A percentile compares a stretch with the other conserved stretches of the same genome.
phyloP scores from a whole-genome alignment of 1,140 invertebrate genomes.

The Papilio xuthus region DNA sequence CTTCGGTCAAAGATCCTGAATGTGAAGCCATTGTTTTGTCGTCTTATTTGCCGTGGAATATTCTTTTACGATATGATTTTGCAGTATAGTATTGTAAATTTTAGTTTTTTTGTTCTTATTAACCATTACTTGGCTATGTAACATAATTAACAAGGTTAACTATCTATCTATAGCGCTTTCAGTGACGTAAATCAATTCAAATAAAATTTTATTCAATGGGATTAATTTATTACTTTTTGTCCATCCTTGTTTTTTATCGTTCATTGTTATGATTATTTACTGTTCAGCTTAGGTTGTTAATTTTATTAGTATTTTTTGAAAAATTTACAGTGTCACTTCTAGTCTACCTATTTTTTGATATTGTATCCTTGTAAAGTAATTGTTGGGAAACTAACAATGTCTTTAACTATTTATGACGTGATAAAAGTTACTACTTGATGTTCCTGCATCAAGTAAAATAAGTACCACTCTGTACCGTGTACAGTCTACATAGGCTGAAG shows the following conservation, averaged over 20 bases:
- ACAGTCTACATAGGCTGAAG: no score
- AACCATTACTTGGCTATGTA: not conserved
- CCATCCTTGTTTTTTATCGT: conserved; percentile 19
- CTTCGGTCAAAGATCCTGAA: not conserved
- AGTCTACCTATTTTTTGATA: not conserved
- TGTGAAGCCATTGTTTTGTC: no score
- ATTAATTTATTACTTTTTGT: conserved; percentile 13
- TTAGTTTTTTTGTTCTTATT: no score
- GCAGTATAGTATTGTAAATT: no score
- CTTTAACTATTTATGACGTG: no score
- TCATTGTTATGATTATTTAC: conserved; percentile 2
- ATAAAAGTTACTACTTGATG: no score
- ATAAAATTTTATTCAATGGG: not conserved
- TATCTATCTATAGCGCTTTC: not conserved
- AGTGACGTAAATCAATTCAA: conserved; percentile 8
- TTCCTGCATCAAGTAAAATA: no score
- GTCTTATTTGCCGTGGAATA: not conserved
- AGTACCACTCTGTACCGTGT: no score
- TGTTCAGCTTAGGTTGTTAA: not conserved
- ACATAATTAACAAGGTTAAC: not conserved
- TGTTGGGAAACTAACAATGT: no score
- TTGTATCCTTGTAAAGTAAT: not conserved
- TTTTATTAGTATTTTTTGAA: not conserved
- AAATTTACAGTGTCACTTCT: not conserved
- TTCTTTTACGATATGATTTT: not conserved